Conservation (phyloP, 1,140 invertebrate species). For the Conopomorpha cramerella region DNA sequence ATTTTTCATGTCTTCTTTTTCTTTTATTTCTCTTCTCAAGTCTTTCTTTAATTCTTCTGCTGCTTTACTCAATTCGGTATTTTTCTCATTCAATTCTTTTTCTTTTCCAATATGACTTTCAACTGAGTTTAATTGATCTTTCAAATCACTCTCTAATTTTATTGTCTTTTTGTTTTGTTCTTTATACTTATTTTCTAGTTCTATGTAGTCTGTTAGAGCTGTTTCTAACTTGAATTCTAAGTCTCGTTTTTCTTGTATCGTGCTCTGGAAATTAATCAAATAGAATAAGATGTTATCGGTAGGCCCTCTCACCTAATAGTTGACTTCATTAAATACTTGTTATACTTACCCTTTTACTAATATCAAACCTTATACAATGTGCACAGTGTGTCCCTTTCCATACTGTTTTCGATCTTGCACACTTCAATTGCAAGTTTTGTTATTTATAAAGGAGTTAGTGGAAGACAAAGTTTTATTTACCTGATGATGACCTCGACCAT, state of each 20-base stretch:
- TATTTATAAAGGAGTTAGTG: too few species aligned
- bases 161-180: slow-evolving; percentile 27
- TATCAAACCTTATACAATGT: too few species aligned
- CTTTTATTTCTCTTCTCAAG: slow-evolving; percentile 27
- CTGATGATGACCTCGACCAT: slow-evolving; percentile 16
- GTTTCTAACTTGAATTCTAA: slow-evolving; percentile 40
- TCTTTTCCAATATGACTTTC: slow-evolving; percentile 34
- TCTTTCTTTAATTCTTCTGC: slow-evolving; percentile 34
- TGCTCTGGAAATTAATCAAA: slow-evolving; percentile 17
- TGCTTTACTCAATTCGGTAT: slow-evolving; percentile 23
- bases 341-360: too few species aligned
- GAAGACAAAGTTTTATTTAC: too few species aligned
- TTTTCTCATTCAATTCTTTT: slow-evolving; percentile 32
- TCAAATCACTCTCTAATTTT: slow-evolving; percentile 23
- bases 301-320: too few species aligned
- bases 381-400: too few species aligned
- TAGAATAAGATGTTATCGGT: too few species aligned
- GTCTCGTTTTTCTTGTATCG: slow-evolving; percentile 25
- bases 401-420: too few species aligned
- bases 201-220: slow-evolving; percentile 39
- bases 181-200: slow-evolving; percentile 46
- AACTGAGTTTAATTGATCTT: slow-evolving; percentile 30
- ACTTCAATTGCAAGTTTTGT: too few species aligned
- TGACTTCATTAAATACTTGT: too few species aligned
- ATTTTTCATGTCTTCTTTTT: slow-evolving; percentile 23